Evolutionary conservation across 2,113 vertebrate species (phyloP).

Genomic region (Rousettus leschenaultii): DNA sequence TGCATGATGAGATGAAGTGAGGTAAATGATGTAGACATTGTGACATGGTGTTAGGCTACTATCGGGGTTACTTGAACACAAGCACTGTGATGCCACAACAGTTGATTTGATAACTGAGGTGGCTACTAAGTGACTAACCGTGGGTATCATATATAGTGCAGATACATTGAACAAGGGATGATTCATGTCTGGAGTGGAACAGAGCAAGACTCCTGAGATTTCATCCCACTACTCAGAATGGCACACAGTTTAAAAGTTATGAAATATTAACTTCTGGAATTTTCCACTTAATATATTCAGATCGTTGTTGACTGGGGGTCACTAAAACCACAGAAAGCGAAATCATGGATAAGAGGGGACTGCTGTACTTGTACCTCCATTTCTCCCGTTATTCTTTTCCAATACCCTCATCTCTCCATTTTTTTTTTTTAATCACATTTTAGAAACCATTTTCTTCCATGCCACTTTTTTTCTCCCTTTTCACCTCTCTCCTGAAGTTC

Average conservation of each 20-base stretch:
- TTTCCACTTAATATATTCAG: not conserved
- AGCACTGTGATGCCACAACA: no score
- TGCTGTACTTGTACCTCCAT: not conserved
- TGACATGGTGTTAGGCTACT: not conserved
- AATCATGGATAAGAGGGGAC: not conserved
- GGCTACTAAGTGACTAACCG: not conserved
- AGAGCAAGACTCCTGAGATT: no score
- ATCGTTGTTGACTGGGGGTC: not conserved
- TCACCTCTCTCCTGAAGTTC: not conserved
- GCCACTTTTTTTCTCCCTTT: not conserved
- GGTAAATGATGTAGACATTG: not conserved
- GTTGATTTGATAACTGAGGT: no score
- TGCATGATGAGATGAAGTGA: not conserved
- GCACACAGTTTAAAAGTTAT: not conserved
- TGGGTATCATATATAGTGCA: no score
- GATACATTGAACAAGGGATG: not conserved
- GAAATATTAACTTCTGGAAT: not conserved
- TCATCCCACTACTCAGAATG: not conserved
- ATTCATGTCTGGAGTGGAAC: not conserved
- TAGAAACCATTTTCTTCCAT: not conserved
- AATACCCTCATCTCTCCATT: not conserved
- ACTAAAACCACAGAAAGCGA: not conserved
- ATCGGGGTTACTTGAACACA: not conserved
- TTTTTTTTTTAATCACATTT: not conserved
- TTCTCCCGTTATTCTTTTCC: not conserved